Conservation (phyloP, 2,797 vertebrate species). For the Glossophaga mutica region DNA sequence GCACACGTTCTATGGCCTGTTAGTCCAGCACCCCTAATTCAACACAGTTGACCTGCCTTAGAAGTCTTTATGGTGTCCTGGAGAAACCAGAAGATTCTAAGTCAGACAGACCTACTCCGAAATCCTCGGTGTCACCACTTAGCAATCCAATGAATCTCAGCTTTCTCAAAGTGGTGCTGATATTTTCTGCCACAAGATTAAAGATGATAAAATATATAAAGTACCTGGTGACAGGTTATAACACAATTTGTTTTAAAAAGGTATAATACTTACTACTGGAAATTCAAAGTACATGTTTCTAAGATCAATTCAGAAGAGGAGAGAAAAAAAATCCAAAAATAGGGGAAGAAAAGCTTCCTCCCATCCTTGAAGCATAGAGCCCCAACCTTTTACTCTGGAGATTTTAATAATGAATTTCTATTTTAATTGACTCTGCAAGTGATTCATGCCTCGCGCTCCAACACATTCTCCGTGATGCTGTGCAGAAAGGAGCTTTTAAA, state of each 20-base stretch:
- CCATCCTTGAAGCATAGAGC: conserved; percentile 38
- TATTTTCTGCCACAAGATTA: neutral
- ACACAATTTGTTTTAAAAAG: neutral
- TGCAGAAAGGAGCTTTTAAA: conserved; percentile 79
- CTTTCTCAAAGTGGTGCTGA: neutral
- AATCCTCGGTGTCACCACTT: no score
- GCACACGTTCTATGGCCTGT: neutral
- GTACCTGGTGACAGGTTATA: neutral
- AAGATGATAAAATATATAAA: neutral
- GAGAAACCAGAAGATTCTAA: neutral
- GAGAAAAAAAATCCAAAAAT: conserved; percentile 30
- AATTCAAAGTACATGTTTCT: neutral
- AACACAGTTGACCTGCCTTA: neutral
- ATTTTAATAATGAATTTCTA: conserved; percentile 80
- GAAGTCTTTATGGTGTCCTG: neutral
- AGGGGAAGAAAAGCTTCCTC: conserved; percentile 35
- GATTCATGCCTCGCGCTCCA: conserved; percentile 50
- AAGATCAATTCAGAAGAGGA: neutral
- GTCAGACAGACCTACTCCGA: neutral
- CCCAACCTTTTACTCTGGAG: conserved; percentile 75
- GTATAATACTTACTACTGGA: neutral
- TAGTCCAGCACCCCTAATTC: neutral
- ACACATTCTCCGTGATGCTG: conserved; percentile 60
- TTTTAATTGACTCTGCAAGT: conserved; percentile 79
- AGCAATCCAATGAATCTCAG: neutral